phyloP scores from a whole-genome alignment of 2,113 vertebrate genomes.

The Copsychus sechellarum region DNA sequence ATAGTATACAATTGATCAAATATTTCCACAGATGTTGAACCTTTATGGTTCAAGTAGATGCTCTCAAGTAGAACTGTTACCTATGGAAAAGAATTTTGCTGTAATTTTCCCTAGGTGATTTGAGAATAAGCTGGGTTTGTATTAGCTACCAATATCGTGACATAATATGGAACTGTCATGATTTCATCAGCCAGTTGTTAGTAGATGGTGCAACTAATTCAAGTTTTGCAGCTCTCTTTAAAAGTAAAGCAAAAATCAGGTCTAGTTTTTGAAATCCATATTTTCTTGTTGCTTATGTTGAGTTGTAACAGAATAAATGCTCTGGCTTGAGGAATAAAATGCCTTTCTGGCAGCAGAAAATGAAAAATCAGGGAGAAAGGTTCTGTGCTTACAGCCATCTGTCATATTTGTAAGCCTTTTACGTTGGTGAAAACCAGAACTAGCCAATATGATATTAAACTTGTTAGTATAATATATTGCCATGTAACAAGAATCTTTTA shows the following conservation, averaged over 20 bases:
- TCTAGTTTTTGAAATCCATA: background rate
- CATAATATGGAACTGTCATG: background rate
- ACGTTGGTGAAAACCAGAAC: background rate
- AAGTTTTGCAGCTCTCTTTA: background rate
- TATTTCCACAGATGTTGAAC: background rate
- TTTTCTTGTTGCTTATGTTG: background rate
- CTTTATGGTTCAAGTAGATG: background rate
- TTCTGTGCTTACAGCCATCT: constrained; percentile 7
- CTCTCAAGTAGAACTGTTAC: background rate
- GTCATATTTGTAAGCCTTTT: constrained; percentile 17
- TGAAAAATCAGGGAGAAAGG: constrained; percentile 5
- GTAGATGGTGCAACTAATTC: background rate
- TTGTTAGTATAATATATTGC: constrained; percentile 16
- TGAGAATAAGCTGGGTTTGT: background rate
- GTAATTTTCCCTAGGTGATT: background rate
- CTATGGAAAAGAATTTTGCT: background rate
- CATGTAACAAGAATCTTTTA: constrained; percentile 3
- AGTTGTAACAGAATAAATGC: background rate
- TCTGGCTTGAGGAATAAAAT: constrained; percentile 13
- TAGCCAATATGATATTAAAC: constrained; percentile 42
- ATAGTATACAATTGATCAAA: background rate
- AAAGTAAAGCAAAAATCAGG: background rate
- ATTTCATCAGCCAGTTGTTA: background rate
- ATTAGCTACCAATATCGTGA: background rate
- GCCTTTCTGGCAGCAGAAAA: constrained; percentile 26